phyloP scores from a whole-genome alignment of 2,888 invertebrate species.

The Entomobrya multifasciata region DNA sequence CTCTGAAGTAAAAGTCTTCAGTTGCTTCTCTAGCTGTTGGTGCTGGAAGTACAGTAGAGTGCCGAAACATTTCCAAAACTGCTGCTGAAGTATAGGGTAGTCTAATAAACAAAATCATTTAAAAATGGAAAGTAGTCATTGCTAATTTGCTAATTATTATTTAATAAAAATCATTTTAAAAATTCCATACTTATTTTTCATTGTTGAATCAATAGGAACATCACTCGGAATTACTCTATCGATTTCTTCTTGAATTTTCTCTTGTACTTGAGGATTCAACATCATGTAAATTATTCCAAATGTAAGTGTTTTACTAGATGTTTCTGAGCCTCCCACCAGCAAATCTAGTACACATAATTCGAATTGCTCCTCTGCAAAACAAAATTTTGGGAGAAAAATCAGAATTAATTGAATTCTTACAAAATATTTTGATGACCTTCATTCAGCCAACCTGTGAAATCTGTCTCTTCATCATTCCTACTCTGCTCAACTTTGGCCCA shows the following conservation, averaged over 20 bases:
- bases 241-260: conserved; percentile 53
- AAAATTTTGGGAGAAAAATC: no score
- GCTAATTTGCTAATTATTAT: no score
- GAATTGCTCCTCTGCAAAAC: conserved; percentile 52
- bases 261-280: conserved; percentile 35
- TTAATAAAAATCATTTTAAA: neutral
- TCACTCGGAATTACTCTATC: conserved; percentile 22
- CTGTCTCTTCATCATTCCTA: neutral
- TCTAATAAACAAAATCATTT: neutral
- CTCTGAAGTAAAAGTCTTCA: conserved; percentile 47
- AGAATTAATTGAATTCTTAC: no score
- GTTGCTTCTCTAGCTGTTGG: conserved; percentile 36
- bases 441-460: conserved; percentile 40
- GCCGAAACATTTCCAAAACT: conserved; percentile 44
- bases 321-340: conserved; percentile 50
- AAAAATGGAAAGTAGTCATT: no score
- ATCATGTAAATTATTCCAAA: conserved; percentile 62
- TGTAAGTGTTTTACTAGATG: conserved; percentile 41
- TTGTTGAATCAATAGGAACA: neutral
- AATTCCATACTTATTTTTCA: conserved; percentile 22
- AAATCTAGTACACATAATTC: conserved; percentile 47
- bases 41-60: conserved; percentile 7
- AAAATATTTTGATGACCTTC: neutral
- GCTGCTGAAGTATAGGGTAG: conserved; percentile 46
- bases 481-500: conserved; percentile 36